Evolutionary conservation across 2,113 vertebrate genomes (phyloP).

Genomic region (Psittacula cyanocephala): DNA sequence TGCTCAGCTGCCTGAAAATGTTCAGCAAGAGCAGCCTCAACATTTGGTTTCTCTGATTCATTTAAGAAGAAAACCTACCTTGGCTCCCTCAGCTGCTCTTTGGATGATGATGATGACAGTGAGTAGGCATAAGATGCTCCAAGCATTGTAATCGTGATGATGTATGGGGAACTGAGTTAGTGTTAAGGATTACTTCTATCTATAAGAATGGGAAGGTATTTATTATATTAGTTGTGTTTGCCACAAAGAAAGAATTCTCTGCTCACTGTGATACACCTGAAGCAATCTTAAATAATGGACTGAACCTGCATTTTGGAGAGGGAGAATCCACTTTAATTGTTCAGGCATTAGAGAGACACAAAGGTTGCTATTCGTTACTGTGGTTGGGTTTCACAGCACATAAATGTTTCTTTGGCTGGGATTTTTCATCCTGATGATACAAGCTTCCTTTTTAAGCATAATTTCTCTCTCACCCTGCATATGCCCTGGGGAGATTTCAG

Average conservation of each 20-base stretch:
- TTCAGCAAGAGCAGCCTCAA: neutral
- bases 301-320: neutral
- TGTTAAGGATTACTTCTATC: neutral
- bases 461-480: neutral
- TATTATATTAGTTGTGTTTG: neutral
- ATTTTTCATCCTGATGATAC: neutral
- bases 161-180: neutral
- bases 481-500: neutral
- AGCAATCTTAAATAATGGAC: neutral
- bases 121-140: neutral
- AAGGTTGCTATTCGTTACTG: neutral
- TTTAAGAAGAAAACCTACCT: neutral
- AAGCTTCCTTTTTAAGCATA: neutral
- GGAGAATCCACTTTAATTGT: neutral
- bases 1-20: neutral
- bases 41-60: neutral
- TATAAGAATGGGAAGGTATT: neutral
- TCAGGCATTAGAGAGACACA: neutral
- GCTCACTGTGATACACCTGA: neutral
- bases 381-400: neutral
- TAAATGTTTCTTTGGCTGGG: neutral
- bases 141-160: neutral
- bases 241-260: neutral
- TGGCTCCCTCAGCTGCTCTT: neutral
- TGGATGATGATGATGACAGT: neutral